Conservation (phyloP, 2,113 vertebrate genomes). For the Prietella phreatophila region DNA sequence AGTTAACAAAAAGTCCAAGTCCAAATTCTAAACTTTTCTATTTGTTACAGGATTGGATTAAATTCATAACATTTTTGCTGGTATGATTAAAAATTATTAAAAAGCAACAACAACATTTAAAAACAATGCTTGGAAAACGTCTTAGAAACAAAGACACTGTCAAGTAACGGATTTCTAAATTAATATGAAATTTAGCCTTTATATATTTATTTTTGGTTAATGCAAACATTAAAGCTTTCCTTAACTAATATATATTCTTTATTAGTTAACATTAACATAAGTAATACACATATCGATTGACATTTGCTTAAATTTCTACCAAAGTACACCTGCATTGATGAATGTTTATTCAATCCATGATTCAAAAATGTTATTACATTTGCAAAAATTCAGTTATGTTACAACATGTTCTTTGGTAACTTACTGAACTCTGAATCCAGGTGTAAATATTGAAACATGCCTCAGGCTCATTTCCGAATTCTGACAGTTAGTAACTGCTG, state of each 20-base stretch:
- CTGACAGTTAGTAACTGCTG: too few relatives aligned
- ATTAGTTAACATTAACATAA: too few relatives aligned
- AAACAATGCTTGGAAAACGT: too few relatives aligned
- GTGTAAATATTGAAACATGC: background rate
- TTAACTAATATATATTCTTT: too few relatives aligned
- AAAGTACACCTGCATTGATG: too few relatives aligned
- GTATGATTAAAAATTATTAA: too few relatives aligned
- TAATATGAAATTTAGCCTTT: background rate
- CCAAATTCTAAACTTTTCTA: too few relatives aligned
- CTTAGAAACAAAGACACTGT: too few relatives aligned
- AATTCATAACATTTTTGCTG: background rate
- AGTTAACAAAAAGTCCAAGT: background rate
- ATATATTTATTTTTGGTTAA: background rate
- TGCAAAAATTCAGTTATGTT: background rate
- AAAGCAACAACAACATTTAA: background rate
- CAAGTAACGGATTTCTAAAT: background rate
- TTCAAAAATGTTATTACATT: background rate
- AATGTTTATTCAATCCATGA: background rate
- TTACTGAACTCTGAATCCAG: background rate
- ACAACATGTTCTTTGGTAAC: background rate
- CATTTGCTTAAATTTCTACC: too few relatives aligned
- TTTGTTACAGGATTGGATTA: too few relatives aligned
- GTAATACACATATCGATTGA: too few relatives aligned
- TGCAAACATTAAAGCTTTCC: too few relatives aligned
- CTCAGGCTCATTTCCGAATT: background rate